Evolutionary conservation across 2,797 vertebrate genomes (phyloP).

Genomic region (Pangasius sanitwongsei): DNA sequence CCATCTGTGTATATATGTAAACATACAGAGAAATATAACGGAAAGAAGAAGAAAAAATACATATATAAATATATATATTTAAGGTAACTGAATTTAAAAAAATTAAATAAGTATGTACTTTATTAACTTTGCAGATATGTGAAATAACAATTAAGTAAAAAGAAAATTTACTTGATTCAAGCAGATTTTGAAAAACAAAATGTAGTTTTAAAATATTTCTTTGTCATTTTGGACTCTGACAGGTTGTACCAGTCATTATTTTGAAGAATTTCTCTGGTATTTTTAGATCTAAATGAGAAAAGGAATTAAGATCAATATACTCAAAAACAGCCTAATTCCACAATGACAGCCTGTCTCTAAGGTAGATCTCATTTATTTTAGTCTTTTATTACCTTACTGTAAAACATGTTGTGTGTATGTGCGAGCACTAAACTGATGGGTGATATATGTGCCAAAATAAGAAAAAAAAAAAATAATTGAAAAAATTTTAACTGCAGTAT

Average conservation of each 20-base stretch:
- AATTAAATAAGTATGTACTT: conserved; percentile 58
- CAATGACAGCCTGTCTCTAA: conserved; percentile 43
- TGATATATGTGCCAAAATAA: conserved; percentile 70
- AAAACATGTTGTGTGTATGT: conserved; percentile 62
- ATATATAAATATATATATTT: conserved; percentile 79
- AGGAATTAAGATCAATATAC: conserved; percentile 1
- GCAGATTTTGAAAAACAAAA: conserved; percentile 78
- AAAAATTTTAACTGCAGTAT: conserved; percentile 39
- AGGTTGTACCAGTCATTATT: conserved; percentile 37
- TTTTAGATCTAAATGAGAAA: conserved; percentile 45
- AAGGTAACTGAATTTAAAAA: conserved; percentile 58
- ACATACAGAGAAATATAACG: conserved; percentile 73
- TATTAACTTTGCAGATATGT: conserved; percentile 63
- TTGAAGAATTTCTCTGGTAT: conserved; percentile 34
- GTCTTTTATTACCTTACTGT: conserved; percentile 62
- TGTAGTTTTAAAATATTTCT: conserved; percentile 81
- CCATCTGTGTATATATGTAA: conserved; percentile 70
- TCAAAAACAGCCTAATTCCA: conserved; percentile 40
- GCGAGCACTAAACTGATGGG: conserved; percentile 51
- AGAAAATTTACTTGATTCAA: conserved; percentile 69
- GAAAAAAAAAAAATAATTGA: neutral
- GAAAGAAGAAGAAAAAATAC: conserved; percentile 65
- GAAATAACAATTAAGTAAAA: conserved; percentile 60
- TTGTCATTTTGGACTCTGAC: conserved; percentile 66
- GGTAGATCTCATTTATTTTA: conserved; percentile 56